A percentile compares a stretch with the other conserved stretches of the same genome.
Conservation (phyloP, 2,113 vertebrate species). For the Ailurus styani region DNA sequence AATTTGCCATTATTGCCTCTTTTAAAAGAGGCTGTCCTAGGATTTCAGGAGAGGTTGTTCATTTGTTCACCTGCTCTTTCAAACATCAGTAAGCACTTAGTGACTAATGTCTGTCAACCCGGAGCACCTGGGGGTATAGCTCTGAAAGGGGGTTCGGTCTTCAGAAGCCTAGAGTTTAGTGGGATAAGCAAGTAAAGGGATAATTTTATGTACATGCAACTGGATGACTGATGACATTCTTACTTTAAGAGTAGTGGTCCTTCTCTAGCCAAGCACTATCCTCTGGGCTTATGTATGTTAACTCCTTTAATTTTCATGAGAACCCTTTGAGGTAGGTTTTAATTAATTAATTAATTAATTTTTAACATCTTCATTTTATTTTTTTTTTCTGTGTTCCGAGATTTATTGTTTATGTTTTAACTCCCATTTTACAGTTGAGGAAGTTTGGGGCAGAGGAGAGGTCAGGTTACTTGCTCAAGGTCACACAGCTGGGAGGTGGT, state of each 20-base stretch:
- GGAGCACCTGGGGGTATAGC: not conserved
- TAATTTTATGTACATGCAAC: rapidly evolving
- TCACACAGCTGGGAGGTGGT: not conserved
- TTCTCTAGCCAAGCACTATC: not conserved
- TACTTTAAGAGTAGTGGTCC: not conserved
- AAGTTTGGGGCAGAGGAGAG: not conserved
- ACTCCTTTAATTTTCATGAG: not conserved
- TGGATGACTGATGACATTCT: not conserved
- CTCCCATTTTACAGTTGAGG: not conserved
- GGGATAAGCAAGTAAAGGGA: not conserved
- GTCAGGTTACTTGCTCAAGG: not conserved
- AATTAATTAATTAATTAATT: no score
- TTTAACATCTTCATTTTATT: no score
- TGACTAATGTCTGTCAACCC: not conserved
- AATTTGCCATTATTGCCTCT: no score
- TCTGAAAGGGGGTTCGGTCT: not conserved
- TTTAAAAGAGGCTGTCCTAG: not conserved
- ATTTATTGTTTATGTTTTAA: no score
- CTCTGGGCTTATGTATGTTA: not conserved
- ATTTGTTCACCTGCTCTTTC: not conserved
- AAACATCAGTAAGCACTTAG: not conserved
- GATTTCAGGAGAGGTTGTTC: not conserved
- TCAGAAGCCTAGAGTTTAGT: not conserved
- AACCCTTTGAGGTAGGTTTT: not conserved
- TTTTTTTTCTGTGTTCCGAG: no score